phyloP scores from a whole-genome alignment of 2,888 invertebrate genomes.

The Cristatella mucedo region DNA sequence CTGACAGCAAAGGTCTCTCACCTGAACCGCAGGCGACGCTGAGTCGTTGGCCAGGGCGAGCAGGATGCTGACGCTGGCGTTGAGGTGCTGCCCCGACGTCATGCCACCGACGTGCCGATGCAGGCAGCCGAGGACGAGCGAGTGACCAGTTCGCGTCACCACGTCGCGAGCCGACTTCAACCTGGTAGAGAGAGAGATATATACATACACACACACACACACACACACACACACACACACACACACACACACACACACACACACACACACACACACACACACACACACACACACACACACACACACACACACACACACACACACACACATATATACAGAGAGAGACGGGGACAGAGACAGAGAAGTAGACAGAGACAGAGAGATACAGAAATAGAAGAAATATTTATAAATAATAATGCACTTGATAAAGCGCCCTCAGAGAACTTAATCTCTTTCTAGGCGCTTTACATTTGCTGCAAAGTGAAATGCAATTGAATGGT shows the following conservation, averaged over 20 bases:
- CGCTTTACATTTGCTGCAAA: too few species aligned
- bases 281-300: slow-evolving; percentile 3
- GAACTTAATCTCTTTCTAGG: too few species aligned
- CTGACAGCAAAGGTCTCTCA: too few species aligned
- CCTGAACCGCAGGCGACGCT: slow-evolving; percentile 83
- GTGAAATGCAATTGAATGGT: too few species aligned
- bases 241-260: slow-evolving; percentile 9
- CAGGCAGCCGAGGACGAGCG: slow-evolving; percentile 81
- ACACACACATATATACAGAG: too few species aligned
- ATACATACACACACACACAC: slow-evolving; percentile 9
- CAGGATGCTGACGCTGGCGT: slow-evolving; percentile 81
- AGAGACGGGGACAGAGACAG: too few species aligned
- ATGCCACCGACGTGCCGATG: slow-evolving; percentile 88
- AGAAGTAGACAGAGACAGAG: neutral
- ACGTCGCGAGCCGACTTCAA: slow-evolving; percentile 71
- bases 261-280: slow-evolving; percentile 9
- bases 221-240: slow-evolving; percentile 12
- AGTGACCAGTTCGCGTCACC: slow-evolving; percentile 64
- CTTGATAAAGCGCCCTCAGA: too few species aligned
- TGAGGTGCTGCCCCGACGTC: slow-evolving; percentile 83
- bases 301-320: slow-evolving; percentile 1
- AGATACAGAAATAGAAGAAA: too few species aligned
- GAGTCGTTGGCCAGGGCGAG: slow-evolving; percentile 83
- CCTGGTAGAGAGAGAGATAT: slow-evolving; percentile 17
- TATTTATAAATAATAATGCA: too few species aligned